Percentiles rank a stretch among this genome's conserved stretches.
Conservation (phyloP, 2,888 invertebrate species). For the Clostera curtula region DNA sequence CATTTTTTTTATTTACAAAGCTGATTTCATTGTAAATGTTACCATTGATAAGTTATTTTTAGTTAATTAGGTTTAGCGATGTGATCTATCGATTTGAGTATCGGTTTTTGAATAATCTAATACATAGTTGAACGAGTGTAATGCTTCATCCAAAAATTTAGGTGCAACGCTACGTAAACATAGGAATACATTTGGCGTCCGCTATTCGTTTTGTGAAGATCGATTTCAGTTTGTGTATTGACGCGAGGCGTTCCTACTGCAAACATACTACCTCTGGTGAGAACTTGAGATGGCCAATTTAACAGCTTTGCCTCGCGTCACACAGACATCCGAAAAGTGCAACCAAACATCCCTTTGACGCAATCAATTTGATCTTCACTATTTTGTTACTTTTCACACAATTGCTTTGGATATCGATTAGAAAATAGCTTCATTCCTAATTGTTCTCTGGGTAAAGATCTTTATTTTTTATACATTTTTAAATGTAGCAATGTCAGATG, state of each 20-base stretch:
- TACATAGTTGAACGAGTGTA: conserved; percentile 1
- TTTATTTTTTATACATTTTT: conserved; percentile 72
- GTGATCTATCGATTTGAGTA: conserved; percentile 25
- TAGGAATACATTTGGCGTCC: too few relatives aligned
- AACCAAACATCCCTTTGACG: conserved; percentile 5
- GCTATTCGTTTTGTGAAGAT: too few relatives aligned
- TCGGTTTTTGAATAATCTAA: not conserved
- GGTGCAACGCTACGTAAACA: too few relatives aligned
- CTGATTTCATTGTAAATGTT: conserved; percentile 69
- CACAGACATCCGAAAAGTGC: conserved; percentile 7
- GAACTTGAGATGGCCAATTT: not conserved
- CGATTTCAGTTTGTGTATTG: conserved; percentile 1
- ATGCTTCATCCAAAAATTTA: too few relatives aligned
- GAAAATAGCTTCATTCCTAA: conserved; percentile 59
- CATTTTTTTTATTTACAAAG: conserved; percentile 43
- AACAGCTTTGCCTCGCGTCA: not conserved
- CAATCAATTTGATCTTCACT: conserved; percentile 7
- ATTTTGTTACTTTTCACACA: conserved; percentile 4
- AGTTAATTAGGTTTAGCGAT: conserved; percentile 32
- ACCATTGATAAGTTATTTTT: conserved; percentile 70
- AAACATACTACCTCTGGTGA: not conserved
- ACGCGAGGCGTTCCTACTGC: conserved; percentile 1
- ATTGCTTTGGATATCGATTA: conserved; percentile 30
- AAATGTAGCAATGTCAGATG: conserved; percentile 27
- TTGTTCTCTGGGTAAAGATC: conserved; percentile 63